Evolutionary conservation across 2,113 vertebrate genomes (phyloP), one percentile per base, ranked within the genome.

Genomic region (Cottus gobio): DNA sequence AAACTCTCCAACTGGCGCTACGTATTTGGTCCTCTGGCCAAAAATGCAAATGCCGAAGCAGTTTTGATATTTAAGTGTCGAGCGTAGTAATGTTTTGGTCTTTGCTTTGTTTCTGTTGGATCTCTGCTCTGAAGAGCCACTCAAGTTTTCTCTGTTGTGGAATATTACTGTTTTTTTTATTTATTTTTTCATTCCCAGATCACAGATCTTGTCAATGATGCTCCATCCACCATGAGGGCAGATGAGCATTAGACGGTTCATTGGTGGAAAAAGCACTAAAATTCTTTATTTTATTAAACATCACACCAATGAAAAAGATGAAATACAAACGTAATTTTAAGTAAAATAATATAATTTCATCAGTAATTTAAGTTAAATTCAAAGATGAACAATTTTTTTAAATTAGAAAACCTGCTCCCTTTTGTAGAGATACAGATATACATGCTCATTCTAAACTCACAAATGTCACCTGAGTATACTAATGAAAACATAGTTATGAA

Each of bases 21-120:
- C n/a, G 26, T n/a, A 30, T 42, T 82, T 69, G 60, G 46, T 56
- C 70, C 39, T 56, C 26, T 2, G 30, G 76, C 30, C 73, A 68
- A 74, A 80, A 78, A 71, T 71, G 56, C 18, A 63, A 90, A 85
- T 81, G 58, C 63, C 1, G 61, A 61, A 48, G 6, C 11, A 54
- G 62, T 26, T 67, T 31, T 73, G 42, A 46, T 68, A 9, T 63
- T 74, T 30, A 1, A 63, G 3, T 37, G 31, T 30, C 31, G 26
- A 30, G 48, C 52, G 37, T 56, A 16, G 44, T 62, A 13, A 44
- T 24, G 28, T 71, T 50, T 26, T 6, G 2, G 0, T 64, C 34
- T 66, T 30, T 18, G 8, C 69, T 67, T 5, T 13, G 4, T 50
- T 66, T 69, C 58, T 80, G 65, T 74, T 50, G n/a, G 50, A 73